Base-by-base conservation (phyloP, 1,140 invertebrate genomes). In the Scaptomyza hsui region DNA sequence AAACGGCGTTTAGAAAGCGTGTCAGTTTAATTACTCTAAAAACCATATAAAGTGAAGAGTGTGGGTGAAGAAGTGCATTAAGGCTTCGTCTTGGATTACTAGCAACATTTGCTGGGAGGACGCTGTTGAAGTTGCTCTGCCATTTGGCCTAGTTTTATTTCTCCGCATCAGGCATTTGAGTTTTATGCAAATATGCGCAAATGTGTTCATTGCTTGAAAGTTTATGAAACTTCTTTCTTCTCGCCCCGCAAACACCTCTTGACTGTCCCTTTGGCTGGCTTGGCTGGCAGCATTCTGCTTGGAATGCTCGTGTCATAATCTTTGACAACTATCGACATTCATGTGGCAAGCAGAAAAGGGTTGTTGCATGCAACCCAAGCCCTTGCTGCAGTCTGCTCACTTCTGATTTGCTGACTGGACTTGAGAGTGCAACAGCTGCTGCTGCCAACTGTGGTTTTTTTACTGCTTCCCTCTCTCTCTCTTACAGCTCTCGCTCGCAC, bases 271-370 rank as follows among this genome's bases (percentile, higher is more conserved):
- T 13, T 7, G 26, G 26, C 26, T 29, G 1, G 26, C 26, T 29
- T 53, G 4, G 63, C 21, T 45, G 39, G 39, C 26, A 42, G 42
- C 60, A 44, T 55, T 53, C 10, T 53, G 51, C 47, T 71, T 79
- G 81, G 67, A 65, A 86, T 77, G 78, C 64, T 86, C 65, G 82
- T 85, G 81, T 85, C 82, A 85, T 85, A 86, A 85, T 86, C 81
- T 81, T 83, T 88, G 81, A 85, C 82, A 88, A 86, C 77, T 85
- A 85, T 85, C 70, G 82, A 82, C 81, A 85, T 86, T 86, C 81
- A 75, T 82, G 78, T 63, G 78, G 78, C 78, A 80, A 42, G 62
- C 57, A 32, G n/a, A 69, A 39, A 41, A 53, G 59, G 26, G 6
- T 2, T 29, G 56, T 52, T 63, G 56, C 21, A 24, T 61, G 3